Percentiles rank a stretch among this genome's conserved stretches.
Conservation (phyloP, 2,113 vertebrate species). For the Zosterops pallidus region DNA sequence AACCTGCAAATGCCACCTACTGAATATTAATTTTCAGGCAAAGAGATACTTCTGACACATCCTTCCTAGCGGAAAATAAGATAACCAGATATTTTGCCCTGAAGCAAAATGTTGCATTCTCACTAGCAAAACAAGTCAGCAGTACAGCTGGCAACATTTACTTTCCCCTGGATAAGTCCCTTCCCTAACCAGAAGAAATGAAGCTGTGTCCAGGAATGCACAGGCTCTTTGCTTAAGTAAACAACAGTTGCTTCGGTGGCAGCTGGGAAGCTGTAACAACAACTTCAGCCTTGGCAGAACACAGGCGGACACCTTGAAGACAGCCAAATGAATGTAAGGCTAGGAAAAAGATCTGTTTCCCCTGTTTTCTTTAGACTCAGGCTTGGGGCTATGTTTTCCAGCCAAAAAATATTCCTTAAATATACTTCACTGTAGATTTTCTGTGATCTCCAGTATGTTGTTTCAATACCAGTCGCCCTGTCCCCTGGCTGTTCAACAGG, state of each 20-base stretch:
- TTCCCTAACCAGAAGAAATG: slow-evolving; percentile 17
- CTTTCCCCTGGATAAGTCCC: not conserved
- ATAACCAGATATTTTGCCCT: not conserved
- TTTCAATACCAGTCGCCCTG: slow-evolving; percentile 3
- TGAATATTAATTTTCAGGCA: not conserved
- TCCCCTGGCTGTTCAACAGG: slow-evolving; percentile 1
- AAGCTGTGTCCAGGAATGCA: not conserved
- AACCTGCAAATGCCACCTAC: not conserved
- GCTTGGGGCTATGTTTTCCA: not conserved
- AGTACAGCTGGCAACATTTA: not conserved
- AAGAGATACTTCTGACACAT: not conserved
- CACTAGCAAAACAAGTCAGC: not conserved
- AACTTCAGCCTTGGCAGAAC: slow-evolving; percentile 31
- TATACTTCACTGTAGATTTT: not conserved
- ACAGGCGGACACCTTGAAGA: not conserved
- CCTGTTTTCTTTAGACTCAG: not conserved
- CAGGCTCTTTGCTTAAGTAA: slow-evolving; percentile 16
- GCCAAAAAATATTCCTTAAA: slow-evolving; percentile 19
- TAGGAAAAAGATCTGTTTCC: not conserved
- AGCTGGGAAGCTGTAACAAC: slow-evolving; percentile 24
- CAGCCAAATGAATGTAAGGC: slow-evolving; percentile 23
- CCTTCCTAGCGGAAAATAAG: not conserved
- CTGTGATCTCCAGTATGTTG: not conserved
- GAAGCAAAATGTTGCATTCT: not conserved
- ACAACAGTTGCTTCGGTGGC: not conserved